A percentile compares a stretch with the other conserved stretches of the same genome.
These are phyloP conservation scores for Ericerus pela DNA, from an alignment of 1,140 invertebrate genomes.

Conservation along the genomic window DNA sequence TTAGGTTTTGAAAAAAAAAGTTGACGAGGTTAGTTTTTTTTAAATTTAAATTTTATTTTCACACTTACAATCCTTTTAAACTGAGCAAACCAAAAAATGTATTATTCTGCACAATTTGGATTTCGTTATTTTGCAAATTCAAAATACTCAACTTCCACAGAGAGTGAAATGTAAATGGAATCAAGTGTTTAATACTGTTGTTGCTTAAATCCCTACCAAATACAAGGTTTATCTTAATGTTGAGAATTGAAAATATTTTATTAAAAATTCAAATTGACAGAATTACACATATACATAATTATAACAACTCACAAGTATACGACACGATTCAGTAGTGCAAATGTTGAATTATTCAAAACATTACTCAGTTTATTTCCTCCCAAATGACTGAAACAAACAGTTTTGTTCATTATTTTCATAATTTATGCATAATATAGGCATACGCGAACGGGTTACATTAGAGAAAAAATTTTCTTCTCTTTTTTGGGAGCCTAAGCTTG, in stretches of 20 bases:
- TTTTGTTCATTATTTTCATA: too few species aligned
- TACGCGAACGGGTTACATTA: too few species aligned
- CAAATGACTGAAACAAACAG: conserved; percentile 25
- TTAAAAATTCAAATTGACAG: neutral
- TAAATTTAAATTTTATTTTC: neutral
- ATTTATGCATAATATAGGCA: too few species aligned
- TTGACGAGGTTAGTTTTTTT: neutral
- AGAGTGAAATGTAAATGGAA: conserved; percentile 26
- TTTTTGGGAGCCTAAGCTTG: too few species aligned
- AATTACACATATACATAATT: neutral
- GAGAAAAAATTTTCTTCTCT: too few species aligned
- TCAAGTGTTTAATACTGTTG: conserved; percentile 26
- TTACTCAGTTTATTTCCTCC: conserved; percentile 25
- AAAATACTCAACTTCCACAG: conserved; percentile 29
- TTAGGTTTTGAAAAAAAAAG: neutral
- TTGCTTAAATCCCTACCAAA: conserved; percentile 27
- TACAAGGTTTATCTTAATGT: too few species aligned
- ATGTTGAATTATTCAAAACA: conserved; percentile 24
- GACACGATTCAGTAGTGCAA: conserved; percentile 24
- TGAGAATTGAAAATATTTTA: neutral
- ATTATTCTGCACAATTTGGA: conserved; percentile 24
- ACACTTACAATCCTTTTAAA: conserved; percentile 29
- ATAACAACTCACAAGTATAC: conserved; percentile 28
- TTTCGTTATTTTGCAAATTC: conserved; percentile 29
- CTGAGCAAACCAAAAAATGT: conserved; percentile 28